Conservation (phyloP, 2,888 invertebrate genomes). For the Achlya flavicornis region DNA sequence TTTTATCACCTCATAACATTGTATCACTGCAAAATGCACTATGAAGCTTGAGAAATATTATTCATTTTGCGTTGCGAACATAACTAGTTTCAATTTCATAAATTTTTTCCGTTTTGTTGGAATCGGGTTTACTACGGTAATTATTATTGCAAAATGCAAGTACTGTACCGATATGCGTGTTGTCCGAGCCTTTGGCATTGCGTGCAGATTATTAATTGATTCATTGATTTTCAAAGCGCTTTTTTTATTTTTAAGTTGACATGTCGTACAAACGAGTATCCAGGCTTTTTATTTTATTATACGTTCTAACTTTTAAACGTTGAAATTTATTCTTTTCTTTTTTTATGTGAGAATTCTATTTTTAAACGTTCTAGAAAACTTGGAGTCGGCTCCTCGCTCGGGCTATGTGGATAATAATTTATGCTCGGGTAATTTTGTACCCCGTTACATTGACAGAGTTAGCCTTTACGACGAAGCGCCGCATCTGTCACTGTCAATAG, state of each 20-base stretch:
- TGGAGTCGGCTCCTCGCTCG: background rate
- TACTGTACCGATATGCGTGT: conserved; percentile 22
- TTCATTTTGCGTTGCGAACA: background rate
- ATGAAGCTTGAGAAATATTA: background rate
- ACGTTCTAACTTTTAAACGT: background rate
- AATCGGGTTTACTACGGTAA: conserved; percentile 20
- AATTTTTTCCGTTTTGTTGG: conserved; percentile 25
- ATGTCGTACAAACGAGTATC: conserved; percentile 14
- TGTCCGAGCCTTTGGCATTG: conserved; percentile 28
- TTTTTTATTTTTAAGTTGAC: conserved; percentile 20
- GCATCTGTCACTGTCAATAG: conserved; percentile 11
- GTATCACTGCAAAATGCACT: background rate
- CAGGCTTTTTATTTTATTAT: conserved; percentile 3
- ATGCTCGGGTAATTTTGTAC: conserved; percentile 12
- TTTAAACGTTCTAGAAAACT: conserved; percentile 10
- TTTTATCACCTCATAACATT: conserved; percentile 12
- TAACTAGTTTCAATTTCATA: conserved; percentile 8
- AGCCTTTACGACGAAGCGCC: background rate
- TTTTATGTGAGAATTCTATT: conserved; percentile 10
- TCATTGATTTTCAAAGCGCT: conserved; percentile 53
- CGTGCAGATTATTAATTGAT: conserved; percentile 61
- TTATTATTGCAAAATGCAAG: conserved; percentile 22
- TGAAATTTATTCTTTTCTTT: background rate
- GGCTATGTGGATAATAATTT: conserved; percentile 6
- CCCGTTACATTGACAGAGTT: conserved; percentile 9